Evolutionary conservation across 2,888 invertebrate species (phyloP).

Genomic region (Catocala sponsa): DNA sequence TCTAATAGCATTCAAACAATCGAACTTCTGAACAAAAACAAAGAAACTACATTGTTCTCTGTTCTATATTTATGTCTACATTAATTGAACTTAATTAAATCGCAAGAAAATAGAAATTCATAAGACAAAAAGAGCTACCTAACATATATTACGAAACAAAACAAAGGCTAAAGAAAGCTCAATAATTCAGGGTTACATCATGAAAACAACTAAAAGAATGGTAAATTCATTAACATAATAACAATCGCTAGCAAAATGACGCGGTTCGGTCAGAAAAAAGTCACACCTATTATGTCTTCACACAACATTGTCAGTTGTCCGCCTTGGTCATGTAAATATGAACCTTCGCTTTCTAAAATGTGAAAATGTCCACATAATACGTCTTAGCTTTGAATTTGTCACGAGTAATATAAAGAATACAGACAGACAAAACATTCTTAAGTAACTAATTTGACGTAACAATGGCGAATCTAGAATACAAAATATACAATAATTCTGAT

Average conservation of each 20-base stretch:
- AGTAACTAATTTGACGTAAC: constrained; percentile 59
- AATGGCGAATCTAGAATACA: constrained; percentile 54
- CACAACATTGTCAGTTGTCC: constrained; percentile 54
- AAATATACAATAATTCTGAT: constrained; percentile 34
- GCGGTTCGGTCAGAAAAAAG: constrained; percentile 62
- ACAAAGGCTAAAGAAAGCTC: too few relatives aligned
- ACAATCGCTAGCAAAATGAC: constrained; percentile 45
- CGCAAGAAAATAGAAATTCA: too few relatives aligned
- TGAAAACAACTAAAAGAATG: constrained; percentile 15
- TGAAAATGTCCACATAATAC: constrained; percentile 70
- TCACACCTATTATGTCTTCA: constrained; percentile 61
- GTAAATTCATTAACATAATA: constrained; percentile 16
- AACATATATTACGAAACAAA: too few relatives aligned
- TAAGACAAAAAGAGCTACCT: too few relatives aligned
- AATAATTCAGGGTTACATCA: background rate
- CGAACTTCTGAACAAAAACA: too few relatives aligned
- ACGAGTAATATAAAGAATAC: constrained; percentile 53
- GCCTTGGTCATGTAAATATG: constrained; percentile 77
- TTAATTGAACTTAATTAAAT: too few relatives aligned
- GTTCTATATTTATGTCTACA: too few relatives aligned
- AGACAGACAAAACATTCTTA: constrained; percentile 45
- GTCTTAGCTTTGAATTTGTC: constrained; percentile 66
- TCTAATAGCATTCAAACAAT: too few relatives aligned
- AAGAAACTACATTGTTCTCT: too few relatives aligned
- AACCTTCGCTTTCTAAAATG: constrained; percentile 86